These are phyloP conservation scores for Gadopsis bispinosus DNA, from an alignment of 2,797 vertebrate species.

Conservation along the genomic window DNA sequence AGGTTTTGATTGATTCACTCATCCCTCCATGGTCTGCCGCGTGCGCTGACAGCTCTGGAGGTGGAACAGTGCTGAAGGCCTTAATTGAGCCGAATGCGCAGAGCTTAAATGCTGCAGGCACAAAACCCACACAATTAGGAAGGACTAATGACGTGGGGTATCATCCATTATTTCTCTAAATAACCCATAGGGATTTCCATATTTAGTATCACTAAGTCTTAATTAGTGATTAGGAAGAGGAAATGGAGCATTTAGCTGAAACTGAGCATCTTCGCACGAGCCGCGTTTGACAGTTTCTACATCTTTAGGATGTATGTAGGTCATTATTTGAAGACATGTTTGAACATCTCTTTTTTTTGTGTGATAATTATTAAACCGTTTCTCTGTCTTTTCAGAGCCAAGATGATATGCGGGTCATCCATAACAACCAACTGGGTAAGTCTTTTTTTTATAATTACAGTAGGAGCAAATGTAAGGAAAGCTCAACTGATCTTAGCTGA, in stretches of 20 bases:
- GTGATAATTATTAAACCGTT: conserved; percentile 53
- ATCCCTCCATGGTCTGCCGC: conserved; percentile 63
- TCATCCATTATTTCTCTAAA: conserved; percentile 77
- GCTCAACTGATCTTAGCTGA: too few relatives aligned
- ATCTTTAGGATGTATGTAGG: conserved; percentile 44
- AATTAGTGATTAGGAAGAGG: conserved; percentile 68
- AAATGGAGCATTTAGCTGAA: conserved; percentile 52
- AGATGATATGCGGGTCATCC: conserved; percentile 67
- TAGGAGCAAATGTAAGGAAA: not conserved
- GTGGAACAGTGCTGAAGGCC: conserved; percentile 61
- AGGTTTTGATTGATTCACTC: conserved; percentile 77
- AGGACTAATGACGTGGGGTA: conserved; percentile 73
- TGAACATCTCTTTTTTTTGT: conserved; percentile 23
- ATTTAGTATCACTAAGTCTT: conserved; percentile 71
- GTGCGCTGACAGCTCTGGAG: conserved; percentile 67
- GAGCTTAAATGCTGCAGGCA: conserved; percentile 70
- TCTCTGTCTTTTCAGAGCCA: conserved; percentile 79
- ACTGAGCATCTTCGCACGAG: conserved; percentile 29
- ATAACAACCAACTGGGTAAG: conserved; percentile 83
- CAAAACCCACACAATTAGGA: conserved; percentile 77
- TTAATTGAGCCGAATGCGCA: conserved; percentile 74
- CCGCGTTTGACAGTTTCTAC: conserved; percentile 19
- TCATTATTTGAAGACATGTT: conserved; percentile 47
- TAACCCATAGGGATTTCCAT: conserved; percentile 68
- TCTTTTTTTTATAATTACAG: conserved; percentile 34